Evolutionary conservation across 2,113 vertebrate genomes (phyloP).

Genomic region (Myiopsitta monachus): DNA sequence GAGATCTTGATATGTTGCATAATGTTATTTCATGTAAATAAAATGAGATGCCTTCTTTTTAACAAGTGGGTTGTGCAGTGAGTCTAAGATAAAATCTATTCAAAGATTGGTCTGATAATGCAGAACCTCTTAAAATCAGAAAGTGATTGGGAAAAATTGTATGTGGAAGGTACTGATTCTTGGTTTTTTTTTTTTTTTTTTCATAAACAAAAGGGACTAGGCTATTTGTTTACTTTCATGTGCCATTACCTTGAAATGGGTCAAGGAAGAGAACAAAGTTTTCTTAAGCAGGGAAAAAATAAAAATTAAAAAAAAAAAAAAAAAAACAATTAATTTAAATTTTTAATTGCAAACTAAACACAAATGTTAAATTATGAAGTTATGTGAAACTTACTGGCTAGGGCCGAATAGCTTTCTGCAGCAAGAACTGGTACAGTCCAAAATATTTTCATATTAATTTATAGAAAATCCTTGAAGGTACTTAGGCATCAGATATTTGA

Average conservation of each 20-base stretch:
- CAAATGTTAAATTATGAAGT: constrained; percentile 8
- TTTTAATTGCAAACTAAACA: background rate
- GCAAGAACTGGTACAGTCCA: background rate
- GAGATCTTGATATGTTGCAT: background rate
- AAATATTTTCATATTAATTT: constrained; percentile 23
- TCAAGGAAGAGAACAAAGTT: constrained; percentile 25
- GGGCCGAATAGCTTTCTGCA: constrained; percentile 20
- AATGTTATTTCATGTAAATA: background rate
- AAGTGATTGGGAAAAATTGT: background rate
- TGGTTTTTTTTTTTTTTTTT: background rate
- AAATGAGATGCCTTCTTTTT: background rate
- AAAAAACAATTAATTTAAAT: background rate
- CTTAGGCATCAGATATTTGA: background rate
- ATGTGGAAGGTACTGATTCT: background rate
- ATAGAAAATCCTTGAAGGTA: background rate
- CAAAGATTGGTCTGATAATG: background rate
- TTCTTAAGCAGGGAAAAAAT: background rate
- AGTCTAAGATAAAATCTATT: background rate
- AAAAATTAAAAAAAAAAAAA: background rate
- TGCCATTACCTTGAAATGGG: constrained; percentile 44
- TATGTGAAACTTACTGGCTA: background rate
- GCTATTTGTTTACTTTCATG: constrained; percentile 40
- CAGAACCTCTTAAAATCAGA: constrained; percentile 1
- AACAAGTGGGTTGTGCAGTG: background rate
- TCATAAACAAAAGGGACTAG: constrained; percentile 28